These are phyloP conservation scores for Apteryx mantelli DNA, from an alignment of 2,113 vertebrate species.

Conservation along the genomic window DNA sequence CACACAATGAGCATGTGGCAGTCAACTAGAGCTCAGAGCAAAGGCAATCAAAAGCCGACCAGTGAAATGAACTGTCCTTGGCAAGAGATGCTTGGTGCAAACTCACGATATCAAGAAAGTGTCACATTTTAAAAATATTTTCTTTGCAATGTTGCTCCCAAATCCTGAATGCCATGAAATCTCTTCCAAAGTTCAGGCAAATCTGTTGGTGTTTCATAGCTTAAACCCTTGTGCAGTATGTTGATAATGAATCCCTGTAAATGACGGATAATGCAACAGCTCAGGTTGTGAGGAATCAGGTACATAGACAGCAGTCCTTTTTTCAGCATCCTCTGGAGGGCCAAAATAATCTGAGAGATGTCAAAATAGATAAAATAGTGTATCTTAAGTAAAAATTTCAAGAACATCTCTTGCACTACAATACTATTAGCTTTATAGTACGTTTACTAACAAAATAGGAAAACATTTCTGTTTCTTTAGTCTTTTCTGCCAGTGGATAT, in stretches of 20 bases:
- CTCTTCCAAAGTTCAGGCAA: slow-evolving; percentile 32
- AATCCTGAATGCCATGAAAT: not conserved
- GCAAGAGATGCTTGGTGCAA: not conserved
- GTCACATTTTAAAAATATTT: not conserved
- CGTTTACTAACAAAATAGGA: not conserved
- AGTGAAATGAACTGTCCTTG: not conserved
- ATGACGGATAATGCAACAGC: not conserved
- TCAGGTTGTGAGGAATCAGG: not conserved
- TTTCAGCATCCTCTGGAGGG: not conserved
- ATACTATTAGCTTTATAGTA: not conserved
- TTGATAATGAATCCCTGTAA: slow-evolving; percentile 25
- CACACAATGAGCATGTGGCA: not conserved
- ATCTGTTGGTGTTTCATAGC: slow-evolving; percentile 17
- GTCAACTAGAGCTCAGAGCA: not conserved
- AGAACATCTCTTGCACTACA: not conserved
- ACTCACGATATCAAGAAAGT: not conserved
- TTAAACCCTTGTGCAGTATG: slow-evolving; percentile 1
- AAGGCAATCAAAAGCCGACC: not conserved
- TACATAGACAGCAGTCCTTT: not conserved
- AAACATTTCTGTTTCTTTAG: not conserved
- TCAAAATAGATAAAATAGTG: not conserved
- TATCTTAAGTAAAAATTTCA: not conserved
- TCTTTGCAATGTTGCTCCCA: not conserved
- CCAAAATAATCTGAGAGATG: not conserved
- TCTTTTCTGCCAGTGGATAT: not conserved